Base-by-base conservation (phyloP, 2,888 invertebrate species). In the Myathropa florea region DNA sequence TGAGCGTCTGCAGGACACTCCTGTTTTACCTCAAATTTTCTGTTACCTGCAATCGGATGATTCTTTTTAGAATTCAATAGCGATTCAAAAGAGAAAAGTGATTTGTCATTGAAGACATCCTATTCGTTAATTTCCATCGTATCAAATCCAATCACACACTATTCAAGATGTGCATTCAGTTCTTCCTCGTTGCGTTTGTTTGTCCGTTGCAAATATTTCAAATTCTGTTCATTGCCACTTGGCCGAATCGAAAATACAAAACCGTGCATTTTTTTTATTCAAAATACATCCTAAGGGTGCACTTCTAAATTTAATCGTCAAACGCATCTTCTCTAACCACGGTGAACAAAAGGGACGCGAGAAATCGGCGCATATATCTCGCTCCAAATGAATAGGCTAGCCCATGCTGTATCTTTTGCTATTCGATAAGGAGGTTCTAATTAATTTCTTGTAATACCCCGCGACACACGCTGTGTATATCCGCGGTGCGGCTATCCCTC, bases 241-340 rank as follows among this genome's bases (percentile, higher is more conserved):
- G 46, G 46, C 46, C 46, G 46, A 46, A 21, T 46, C 46, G 18
- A 7, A 18, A 46, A 46, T 18, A 46, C 46, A 39, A 39, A 0
- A 0, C 14, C 39, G n/a, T n/a, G 39, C 39, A 39, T 10, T 59
- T 1, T 24, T 60, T n/a, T 46, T 59, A 24, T 12, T 59, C 23
- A 26, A 18, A 71, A 9, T n/a, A 46, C 60, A 68, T 46, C 46
- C 9, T 26, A 70, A 24, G 10, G 23, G 28, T 53, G 24, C 28
- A n/a, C 30, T 46, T 80, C 83, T 84, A 84, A 84, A 73, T 80
- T 84, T 84, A 84, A 65, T 55, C 70, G 26, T 14, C 36, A 60
- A 30, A 73, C 18, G 30, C 23, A 64, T 79, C 24, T 65, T 73
- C 60, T 75, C 68, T 39, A 75, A n/a, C n/a, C n/a, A n/a, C n/a